Base-by-base conservation (phyloP, 2,888 invertebrate genomes). In the Drosophila borborema region DNA sequence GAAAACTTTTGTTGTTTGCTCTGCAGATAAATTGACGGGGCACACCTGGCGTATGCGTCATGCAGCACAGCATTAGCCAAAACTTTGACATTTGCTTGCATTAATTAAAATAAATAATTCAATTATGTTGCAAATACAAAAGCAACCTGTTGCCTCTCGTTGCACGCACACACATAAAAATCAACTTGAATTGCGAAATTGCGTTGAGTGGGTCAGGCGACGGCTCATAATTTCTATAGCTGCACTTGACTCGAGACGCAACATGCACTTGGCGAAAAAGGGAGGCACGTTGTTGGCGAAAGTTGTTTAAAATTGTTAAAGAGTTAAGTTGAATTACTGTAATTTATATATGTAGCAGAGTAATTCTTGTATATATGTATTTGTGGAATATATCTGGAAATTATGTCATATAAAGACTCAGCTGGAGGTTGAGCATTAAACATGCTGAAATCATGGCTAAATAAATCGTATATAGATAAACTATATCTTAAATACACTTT, bases 31-130 rank as follows among this genome's bases (percentile, higher is more conserved):
- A 69, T 85, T 75, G 62, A 75, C 68, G 23, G 61, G 51, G 80
- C 77, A 54, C 79, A 88, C 83, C 86, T 82, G 81, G 83, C 84
- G 83, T 86, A 82, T 84, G 75, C 70, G 89, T 58, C 78, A 76
- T 72, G 70, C 62, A 20, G 54, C 40, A 14, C 18, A 10, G 58
- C 20, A 34, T 45, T 20, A 40, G 31, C 41, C 14, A 36, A 55
- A 59, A 63, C 23, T 54, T 61, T 55, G 38, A 23, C 51, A 64
- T 53, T 62, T 59, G 43, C 40, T 45, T 59, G 43, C 64, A 68
- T 72, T 80, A 77, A 75, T 80, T 72, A 49, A 62, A 72, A 54
- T 64, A 23, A 64, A 67, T 71, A 53, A 64, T 58, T 64, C 12
- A 64, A 48, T 48, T 46, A 58, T 14, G 43, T 43, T 36, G 43